Evolutionary conservation across 1,140 invertebrate genomes (phyloP).

Genomic region (Pseudomyrmex sp.): DNA sequence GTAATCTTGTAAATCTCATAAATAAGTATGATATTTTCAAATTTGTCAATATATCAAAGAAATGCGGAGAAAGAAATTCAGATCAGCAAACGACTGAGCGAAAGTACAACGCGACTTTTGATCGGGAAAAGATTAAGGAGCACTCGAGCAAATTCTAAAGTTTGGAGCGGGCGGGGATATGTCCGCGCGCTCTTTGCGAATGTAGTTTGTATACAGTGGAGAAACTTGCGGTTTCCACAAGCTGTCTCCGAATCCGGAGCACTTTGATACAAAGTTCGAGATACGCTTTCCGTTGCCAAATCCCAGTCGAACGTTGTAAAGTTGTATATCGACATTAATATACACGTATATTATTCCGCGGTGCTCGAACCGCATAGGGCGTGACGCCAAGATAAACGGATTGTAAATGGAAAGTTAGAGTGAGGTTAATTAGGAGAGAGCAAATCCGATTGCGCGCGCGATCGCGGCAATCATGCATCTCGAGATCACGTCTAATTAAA

Average conservation of each 20-base stretch:
- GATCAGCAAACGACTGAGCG: too few relatives aligned
- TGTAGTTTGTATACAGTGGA: slow-evolving; percentile 12
- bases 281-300: slow-evolving; percentile 17
- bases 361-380: slow-evolving; percentile 67
- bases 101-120: not conserved
- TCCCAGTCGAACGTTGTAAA: not conserved
- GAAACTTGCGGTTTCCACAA: slow-evolving; percentile 37
- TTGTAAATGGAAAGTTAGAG: slow-evolving; percentile 71
- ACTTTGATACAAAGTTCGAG: slow-evolving; percentile 24
- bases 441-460: slow-evolving; percentile 39
- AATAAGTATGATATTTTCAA: not conserved
- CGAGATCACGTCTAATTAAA: slow-evolving; percentile 11
- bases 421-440: slow-evolving; percentile 63
- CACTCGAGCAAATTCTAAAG: slow-evolving; percentile 11
- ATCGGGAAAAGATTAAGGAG: slow-evolving; percentile 10
- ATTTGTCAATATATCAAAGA: not conserved
- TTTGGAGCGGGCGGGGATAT: not conserved
- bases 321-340: slow-evolving; percentile 14
- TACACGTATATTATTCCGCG: slow-evolving; percentile 1
- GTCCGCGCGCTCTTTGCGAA: slow-evolving; percentile 2
- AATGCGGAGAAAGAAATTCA: too few relatives aligned
- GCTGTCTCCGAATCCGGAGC: not conserved
- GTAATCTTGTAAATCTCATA: slow-evolving; percentile 9
- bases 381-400: slow-evolving; percentile 72
- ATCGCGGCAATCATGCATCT: slow-evolving; percentile 15